Conservation (phyloP, 2,888 invertebrate species). For the Abrostola tripartita region DNA sequence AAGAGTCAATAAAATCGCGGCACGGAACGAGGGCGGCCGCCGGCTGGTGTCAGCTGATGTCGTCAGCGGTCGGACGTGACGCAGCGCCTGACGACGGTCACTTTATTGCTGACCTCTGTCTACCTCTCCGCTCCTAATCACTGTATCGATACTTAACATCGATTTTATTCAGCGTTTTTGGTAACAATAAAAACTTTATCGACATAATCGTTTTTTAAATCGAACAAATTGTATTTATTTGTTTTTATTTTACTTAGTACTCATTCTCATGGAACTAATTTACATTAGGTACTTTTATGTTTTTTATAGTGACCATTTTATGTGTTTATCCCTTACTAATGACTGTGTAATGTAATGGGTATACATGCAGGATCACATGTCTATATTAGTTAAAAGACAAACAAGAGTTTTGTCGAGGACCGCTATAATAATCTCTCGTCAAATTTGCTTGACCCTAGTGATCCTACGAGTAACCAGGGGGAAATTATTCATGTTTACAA, state of each 20-base stretch:
- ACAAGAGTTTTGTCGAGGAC: conserved; percentile 69
- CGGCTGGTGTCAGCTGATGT: conserved; percentile 47
- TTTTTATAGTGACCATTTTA: conserved; percentile 18
- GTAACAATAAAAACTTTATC: conserved; percentile 43
- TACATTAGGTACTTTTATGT: background rate
- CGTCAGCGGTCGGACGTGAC: conserved; percentile 81
- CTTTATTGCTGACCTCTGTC: conserved; percentile 88
- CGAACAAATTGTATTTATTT: too few species aligned
- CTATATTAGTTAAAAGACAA: conserved; percentile 82
- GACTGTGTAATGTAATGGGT: too few species aligned
- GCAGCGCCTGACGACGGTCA: conserved; percentile 85
- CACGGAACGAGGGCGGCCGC: conserved; percentile 74
- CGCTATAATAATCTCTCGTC: conserved; percentile 81
- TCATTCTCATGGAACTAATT: too few species aligned
- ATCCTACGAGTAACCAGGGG: background rate
- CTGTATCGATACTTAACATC: conserved; percentile 70
- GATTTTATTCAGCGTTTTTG: conserved; percentile 66
- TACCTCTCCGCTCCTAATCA: conserved; percentile 82
- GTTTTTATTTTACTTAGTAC: too few species aligned
- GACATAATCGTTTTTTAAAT: background rate
- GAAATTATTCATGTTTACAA: background rate
- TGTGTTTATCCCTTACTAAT: conserved; percentile 60
- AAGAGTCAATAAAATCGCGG: conserved; percentile 85
- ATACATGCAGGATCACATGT: conserved; percentile 64
- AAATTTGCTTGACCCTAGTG: conserved; percentile 79